phyloP scores from a whole-genome alignment of 2,888 invertebrate genomes.

The Hypsopygia costalis region DNA sequence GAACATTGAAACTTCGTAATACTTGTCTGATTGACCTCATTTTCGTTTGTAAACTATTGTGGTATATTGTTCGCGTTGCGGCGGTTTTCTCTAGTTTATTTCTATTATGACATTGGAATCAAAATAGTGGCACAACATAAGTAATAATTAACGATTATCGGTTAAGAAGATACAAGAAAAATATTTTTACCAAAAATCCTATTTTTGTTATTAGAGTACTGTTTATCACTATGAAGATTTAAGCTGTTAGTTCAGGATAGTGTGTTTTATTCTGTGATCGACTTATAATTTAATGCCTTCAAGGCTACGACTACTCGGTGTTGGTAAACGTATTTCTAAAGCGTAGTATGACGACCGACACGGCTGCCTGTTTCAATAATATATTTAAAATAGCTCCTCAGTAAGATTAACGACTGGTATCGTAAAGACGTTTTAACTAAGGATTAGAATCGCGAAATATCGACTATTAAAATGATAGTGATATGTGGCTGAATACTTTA shows the following conservation, averaged over 20 bases:
- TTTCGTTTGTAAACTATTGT: conserved; percentile 41
- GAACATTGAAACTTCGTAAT: conserved; percentile 26
- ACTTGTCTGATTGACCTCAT: conserved; percentile 37
- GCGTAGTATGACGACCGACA: conserved; percentile 16
- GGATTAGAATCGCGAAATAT: conserved; percentile 26
- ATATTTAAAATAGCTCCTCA: conserved; percentile 30
- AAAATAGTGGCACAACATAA: conserved; percentile 52
- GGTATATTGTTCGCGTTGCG: conserved; percentile 32
- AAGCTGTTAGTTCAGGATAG: conserved; percentile 54
- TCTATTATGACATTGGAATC: conserved; percentile 25
- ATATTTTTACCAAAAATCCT: conserved; percentile 69
- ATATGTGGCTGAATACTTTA: conserved; percentile 25
- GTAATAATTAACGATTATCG: conserved; percentile 35
- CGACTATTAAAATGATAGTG: conserved; percentile 26
- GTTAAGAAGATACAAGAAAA: conserved; percentile 53
- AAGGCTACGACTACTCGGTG: conserved; percentile 41
- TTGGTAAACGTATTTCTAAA: conserved; percentile 22
- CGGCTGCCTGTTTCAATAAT: conserved; percentile 23
- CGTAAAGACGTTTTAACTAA: conserved; percentile 38
- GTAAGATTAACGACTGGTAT: conserved; percentile 46
- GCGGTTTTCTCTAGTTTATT: conserved; percentile 21
- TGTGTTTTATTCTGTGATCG: conserved; percentile 67
- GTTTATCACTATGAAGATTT: conserved; percentile 51
- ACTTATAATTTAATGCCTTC: conserved; percentile 51
- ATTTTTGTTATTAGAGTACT: conserved; percentile 70